These are phyloP conservation scores for Gobio gobio DNA, from an alignment of 2,113 vertebrate species.

Conservation along the genomic window DNA sequence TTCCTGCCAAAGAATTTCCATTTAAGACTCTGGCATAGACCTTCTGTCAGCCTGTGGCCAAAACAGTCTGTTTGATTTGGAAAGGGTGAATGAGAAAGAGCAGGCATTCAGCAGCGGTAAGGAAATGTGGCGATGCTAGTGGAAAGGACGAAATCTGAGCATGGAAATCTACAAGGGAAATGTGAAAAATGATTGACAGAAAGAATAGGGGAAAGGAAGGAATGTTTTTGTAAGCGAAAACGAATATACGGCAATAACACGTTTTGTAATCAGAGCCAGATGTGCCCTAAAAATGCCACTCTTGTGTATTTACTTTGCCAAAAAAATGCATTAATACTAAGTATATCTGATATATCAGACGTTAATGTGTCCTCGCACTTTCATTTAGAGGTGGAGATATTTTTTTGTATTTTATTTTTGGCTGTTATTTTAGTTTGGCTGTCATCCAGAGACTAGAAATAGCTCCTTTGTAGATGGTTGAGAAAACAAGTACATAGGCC, in stretches of 20 bases:
- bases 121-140: slow-evolving; percentile 62
- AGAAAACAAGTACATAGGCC: slow-evolving; percentile 18
- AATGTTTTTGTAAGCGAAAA: slow-evolving; percentile 55
- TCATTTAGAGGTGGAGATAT: slow-evolving; percentile 29
- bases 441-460: slow-evolving; percentile 42
- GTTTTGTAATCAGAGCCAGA: slow-evolving; percentile 64
- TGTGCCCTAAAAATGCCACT: slow-evolving; percentile 49
- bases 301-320: slow-evolving; percentile 31
- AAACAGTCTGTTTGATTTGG: slow-evolving; percentile 70
- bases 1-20: slow-evolving; percentile 76
- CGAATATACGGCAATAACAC: slow-evolving; percentile 59
- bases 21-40: slow-evolving; percentile 71
- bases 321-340: slow-evolving; percentile 30
- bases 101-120: slow-evolving; percentile 60
- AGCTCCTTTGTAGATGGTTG: slow-evolving; percentile 19
- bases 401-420: not conserved
- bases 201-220: slow-evolving; percentile 53
- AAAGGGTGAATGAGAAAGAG: slow-evolving; percentile 72
- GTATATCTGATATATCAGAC: slow-evolving; percentile 25
- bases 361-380: slow-evolving; percentile 33
- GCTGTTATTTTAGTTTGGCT: slow-evolving; percentile 34
- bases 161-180: slow-evolving; percentile 56
- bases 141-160: slow-evolving; percentile 42
- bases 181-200: slow-evolving; percentile 65
- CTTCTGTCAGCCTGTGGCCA: slow-evolving; percentile 59